These are phyloP conservation scores for Encarsia formosa DNA, from an alignment of 2,888 invertebrate genomes.

Conservation along the genomic window DNA sequence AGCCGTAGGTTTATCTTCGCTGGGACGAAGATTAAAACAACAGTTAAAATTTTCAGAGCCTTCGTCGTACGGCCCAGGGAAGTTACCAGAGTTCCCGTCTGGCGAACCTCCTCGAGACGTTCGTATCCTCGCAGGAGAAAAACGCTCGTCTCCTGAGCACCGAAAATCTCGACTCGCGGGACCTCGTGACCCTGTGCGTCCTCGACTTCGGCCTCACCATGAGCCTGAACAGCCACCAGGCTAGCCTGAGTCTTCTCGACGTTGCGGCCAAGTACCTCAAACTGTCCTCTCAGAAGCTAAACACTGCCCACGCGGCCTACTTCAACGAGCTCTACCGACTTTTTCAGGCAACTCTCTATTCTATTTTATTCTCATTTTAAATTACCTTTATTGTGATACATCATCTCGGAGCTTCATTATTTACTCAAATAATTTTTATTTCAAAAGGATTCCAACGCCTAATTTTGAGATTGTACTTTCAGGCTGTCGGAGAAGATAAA, in stretches of 20 bases:
- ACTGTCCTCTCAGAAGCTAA: slow-evolving; percentile 26
- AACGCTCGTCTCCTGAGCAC: slow-evolving; percentile 32
- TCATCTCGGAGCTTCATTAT: too few species aligned
- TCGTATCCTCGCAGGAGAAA: slow-evolving; percentile 43
- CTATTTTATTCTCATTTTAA: too few species aligned
- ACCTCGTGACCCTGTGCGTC: slow-evolving; percentile 39
- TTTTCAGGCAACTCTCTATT: slow-evolving; percentile 7
- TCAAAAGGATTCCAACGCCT: too few species aligned
- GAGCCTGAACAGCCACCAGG: slow-evolving; percentile 29
- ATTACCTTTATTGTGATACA: too few species aligned
- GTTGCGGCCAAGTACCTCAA: slow-evolving; percentile 43
- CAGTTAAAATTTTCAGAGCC: slow-evolving; percentile 49
- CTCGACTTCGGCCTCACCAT: slow-evolving; percentile 46
- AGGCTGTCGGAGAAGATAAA: too few species aligned
- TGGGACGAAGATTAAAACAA: slow-evolving; percentile 46
- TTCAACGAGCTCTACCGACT: slow-evolving; percentile 23
- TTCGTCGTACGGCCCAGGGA: slow-evolving; percentile 41
- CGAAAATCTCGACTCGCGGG: slow-evolving; percentile 30
- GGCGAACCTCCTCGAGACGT: slow-evolving; percentile 43
- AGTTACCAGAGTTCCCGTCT: slow-evolving; percentile 43
- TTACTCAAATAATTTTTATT: too few species aligned
- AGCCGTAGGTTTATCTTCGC: too few species aligned
- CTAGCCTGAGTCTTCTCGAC: slow-evolving; percentile 40
- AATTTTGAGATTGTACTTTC: too few species aligned
- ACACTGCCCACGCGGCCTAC: slow-evolving; percentile 2